These are phyloP conservation scores for Heliconius hermathena DNA, from an alignment of 1,140 invertebrate genomes.

Conservation along the genomic window DNA sequence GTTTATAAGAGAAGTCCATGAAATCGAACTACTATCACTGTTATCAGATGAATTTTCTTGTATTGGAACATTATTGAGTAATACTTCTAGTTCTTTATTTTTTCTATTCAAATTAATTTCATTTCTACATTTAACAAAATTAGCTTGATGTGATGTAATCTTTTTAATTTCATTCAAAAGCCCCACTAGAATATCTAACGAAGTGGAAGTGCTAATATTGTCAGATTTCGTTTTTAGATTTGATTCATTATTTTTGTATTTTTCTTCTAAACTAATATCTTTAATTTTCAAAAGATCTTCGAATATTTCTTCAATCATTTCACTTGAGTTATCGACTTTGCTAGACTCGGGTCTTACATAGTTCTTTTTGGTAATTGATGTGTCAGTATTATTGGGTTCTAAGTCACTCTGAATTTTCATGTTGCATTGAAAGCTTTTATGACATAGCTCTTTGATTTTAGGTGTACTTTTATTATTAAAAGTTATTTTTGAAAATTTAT, in stretches of 20 bases:
- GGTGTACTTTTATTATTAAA: not conserved
- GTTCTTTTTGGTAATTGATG: not conserved
- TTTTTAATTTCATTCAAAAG: conserved; percentile 73
- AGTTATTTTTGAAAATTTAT: not conserved
- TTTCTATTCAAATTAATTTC: conserved; percentile 27
- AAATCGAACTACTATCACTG: conserved; percentile 44
- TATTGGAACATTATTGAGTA: conserved; percentile 44
- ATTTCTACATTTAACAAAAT: conserved; percentile 33
- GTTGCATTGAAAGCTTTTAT: conserved; percentile 18
- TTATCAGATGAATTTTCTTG: conserved; percentile 42
- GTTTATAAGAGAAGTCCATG: conserved; percentile 42
- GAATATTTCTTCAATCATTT: not conserved
- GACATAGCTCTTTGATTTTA: conserved; percentile 4
- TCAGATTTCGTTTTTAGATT: conserved; percentile 21
- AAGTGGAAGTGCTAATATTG: conserved; percentile 58
- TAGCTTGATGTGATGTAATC: conserved; percentile 57
- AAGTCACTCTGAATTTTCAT: not conserved
- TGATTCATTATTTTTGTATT: not conserved
- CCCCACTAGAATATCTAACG: conserved; percentile 67
- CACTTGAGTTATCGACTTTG: not conserved
- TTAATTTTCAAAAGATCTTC: not conserved
- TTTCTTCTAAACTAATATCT: not conserved
- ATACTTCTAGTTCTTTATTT: conserved; percentile 48
- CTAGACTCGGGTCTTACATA: not conserved
- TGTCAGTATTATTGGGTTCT: not conserved